Evolutionary conservation across 2,888 invertebrate genomes (phyloP).

Genomic region (Eupithecia subumbrata): DNA sequence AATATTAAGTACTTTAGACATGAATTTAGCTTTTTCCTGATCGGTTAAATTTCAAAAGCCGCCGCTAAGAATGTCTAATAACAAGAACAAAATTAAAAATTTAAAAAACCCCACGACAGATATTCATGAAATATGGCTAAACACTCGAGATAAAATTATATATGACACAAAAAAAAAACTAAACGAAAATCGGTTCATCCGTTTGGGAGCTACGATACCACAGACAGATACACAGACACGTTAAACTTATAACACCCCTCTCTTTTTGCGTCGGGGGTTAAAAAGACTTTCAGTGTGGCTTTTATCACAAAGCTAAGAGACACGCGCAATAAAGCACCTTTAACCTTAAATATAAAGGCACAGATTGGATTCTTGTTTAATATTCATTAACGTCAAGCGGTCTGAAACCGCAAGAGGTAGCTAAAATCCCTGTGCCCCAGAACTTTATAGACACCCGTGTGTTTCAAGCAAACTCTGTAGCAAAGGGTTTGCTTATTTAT

Average conservation of each 20-base stretch:
- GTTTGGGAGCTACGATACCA: no score
- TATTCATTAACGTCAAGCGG: slow-evolving; percentile 36
- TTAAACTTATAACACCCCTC: no score
- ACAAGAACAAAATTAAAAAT: no score
- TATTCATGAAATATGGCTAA: no score
- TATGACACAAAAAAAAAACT: no score
- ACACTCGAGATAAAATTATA: no score
- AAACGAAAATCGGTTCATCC: no score
- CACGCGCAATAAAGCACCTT: not conserved
- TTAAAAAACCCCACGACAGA: no score
- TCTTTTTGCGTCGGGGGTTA: no score
- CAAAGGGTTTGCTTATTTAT: slow-evolving; percentile 1
- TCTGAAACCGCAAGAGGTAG: slow-evolving; percentile 37
- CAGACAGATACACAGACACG: no score
- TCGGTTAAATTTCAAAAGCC: not conserved
- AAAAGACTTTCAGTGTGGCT: not conserved
- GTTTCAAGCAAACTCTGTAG: not conserved
- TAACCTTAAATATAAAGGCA: slow-evolving; percentile 18
- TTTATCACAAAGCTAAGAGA: not conserved
- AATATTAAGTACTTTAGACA: not conserved
- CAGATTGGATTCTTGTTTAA: slow-evolving; percentile 28
- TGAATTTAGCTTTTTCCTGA: not conserved
- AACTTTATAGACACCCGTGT: slow-evolving; percentile 26
- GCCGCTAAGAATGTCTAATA: not conserved
- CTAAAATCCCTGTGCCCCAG: slow-evolving; percentile 16